Base-by-base conservation (phyloP, 2,888 invertebrate species). In the Nebria brevicollis region DNA sequence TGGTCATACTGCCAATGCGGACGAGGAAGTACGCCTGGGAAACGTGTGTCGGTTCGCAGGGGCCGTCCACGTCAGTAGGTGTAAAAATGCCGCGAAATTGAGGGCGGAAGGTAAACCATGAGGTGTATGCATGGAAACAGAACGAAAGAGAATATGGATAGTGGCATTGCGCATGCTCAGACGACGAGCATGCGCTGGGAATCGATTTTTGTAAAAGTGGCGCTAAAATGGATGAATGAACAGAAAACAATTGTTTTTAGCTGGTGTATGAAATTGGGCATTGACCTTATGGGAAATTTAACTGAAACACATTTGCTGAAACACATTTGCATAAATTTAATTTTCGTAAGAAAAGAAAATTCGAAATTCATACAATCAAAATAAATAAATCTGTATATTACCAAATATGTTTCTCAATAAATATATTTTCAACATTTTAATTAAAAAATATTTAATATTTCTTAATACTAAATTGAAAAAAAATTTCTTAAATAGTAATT, bases 81-180 rank as follows among this genome's bases (percentile, higher is more conserved):
- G 88, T 88, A 88, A 89, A 89, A 88, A 88, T 87, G 87, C 86
- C 85, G 87, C 87, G 86, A 88, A 81, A 89, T 87, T 87, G 89
- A 88, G 89, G 89, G 87, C 89, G 88, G 88, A 89, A 88, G 89
- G 89, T 89, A 88, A 89, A 86, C 87, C 88, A 86, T 88, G 86
- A 87, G 87, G 87, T 86, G 86, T 34, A 34, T 85, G 72, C 64
- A 72, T 84, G 85, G 86, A 86, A 87, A 88, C 86, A 85, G 86
- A 87, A 88, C 86, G 86, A 87, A 86, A 85, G 84, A 83, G 85
- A 85, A 84, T 84, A 82, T 84, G 83, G 75, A 75, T 15, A 15
- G 20, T 70, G 70, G 8, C 26, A 72, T 26, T 73, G 78, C 78
- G 72, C 78, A 73, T 41, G 73, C 15, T 54, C 73, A 25, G 73